Percentiles rank a stretch among this genome's conserved stretches.
These are phyloP conservation scores for Melanchra persicariae DNA, from an alignment of 2,888 invertebrate species.

Conservation along the genomic window DNA sequence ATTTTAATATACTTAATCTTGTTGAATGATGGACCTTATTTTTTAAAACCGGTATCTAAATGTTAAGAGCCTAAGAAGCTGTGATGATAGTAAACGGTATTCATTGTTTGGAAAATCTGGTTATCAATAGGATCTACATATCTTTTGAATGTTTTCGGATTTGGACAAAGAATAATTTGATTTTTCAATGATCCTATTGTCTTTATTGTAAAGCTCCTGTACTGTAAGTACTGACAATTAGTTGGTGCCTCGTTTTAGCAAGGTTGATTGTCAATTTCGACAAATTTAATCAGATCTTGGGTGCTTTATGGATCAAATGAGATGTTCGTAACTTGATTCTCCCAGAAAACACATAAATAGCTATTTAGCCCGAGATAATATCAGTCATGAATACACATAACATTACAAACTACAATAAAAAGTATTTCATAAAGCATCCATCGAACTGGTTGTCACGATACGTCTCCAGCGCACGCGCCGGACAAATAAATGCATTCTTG, in stretches of 20 bases:
- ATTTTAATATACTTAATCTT: slow-evolving; percentile 16
- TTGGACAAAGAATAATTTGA: slow-evolving; percentile 21
- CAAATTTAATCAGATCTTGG: neutral
- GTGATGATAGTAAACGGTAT: slow-evolving; percentile 16
- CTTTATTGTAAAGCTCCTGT: neutral
- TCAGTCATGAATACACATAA: slow-evolving; percentile 3
- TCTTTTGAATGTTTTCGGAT: slow-evolving; percentile 34
- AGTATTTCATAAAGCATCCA: slow-evolving; percentile 21
- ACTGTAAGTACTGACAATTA: neutral
- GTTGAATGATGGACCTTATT: slow-evolving; percentile 37
- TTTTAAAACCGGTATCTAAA: slow-evolving; percentile 35
- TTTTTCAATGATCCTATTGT: neutral
- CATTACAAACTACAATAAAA: slow-evolving; percentile 20
- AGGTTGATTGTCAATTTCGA: neutral
- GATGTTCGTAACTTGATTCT: neutral
- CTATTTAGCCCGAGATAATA: neutral
- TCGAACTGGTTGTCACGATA: slow-evolving; percentile 41
- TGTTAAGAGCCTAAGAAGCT: slow-evolving; percentile 10
- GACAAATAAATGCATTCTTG: slow-evolving; percentile 60
- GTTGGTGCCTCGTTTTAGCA: neutral
- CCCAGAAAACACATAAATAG: neutral
- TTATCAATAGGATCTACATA: slow-evolving; percentile 7
- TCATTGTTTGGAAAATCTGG: slow-evolving; percentile 37
- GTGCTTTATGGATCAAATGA: neutral
- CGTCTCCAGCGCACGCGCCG: slow-evolving; percentile 34